These are phyloP conservation scores for Hesperia comma DNA, from an alignment of 2,888 invertebrate genomes.

Conservation along the genomic window DNA sequence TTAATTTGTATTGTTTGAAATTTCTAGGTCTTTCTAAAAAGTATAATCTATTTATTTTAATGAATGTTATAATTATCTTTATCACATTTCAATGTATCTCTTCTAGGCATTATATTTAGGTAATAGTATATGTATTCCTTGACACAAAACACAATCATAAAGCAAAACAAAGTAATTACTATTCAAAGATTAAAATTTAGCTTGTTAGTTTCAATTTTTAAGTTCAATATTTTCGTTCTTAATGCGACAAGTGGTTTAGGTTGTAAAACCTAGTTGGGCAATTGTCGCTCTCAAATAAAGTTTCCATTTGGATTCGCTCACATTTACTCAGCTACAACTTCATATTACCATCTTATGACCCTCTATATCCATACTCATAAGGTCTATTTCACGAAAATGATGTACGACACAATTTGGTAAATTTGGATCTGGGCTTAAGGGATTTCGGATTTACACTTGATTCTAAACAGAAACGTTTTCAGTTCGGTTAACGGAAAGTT, in stretches of 20 bases:
- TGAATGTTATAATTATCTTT: too few species aligned
- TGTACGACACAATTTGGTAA: constrained; percentile 25
- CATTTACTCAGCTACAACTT: constrained; percentile 51
- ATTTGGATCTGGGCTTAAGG: constrained; percentile 74
- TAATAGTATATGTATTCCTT: too few species aligned
- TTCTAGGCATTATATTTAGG: too few species aligned
- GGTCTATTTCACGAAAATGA: constrained; percentile 20
- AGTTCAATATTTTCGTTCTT: background rate
- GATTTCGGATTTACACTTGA: constrained; percentile 77
- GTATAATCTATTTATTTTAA: too few species aligned
- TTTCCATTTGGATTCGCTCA: constrained; percentile 64
- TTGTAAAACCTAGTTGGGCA: constrained; percentile 73
- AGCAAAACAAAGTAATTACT: too few species aligned
- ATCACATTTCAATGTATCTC: too few species aligned
- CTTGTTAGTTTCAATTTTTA: background rate
- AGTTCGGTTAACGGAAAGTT: constrained; percentile 70
- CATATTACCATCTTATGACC: constrained; percentile 5
- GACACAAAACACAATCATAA: too few species aligned
- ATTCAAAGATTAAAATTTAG: background rate
- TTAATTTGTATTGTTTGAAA: too few species aligned
- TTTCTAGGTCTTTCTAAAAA: too few species aligned
- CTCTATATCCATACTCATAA: constrained; percentile 20
- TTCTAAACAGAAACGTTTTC: constrained; percentile 72
- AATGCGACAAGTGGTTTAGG: constrained; percentile 53
- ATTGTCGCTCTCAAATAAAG: constrained; percentile 78